phyloP scores from a whole-genome alignment of 2,113 vertebrate genomes.

The Bambusicola thoracicus region DNA sequence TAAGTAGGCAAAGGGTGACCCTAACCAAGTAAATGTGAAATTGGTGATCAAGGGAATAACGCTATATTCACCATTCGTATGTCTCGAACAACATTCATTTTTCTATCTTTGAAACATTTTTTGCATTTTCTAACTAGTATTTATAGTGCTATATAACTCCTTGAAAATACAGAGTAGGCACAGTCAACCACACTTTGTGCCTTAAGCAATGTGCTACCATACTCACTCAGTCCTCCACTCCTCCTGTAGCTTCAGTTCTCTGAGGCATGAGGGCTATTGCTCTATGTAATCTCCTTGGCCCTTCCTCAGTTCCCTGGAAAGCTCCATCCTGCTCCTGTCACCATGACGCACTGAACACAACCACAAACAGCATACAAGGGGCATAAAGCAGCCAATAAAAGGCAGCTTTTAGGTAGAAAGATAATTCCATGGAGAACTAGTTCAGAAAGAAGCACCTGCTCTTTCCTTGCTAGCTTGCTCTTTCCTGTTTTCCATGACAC shows the following conservation, averaged over 20 bases:
- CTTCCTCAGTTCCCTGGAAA: not conserved
- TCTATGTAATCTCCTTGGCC: not conserved
- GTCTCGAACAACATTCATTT: not conserved
- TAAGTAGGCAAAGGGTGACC: not conserved
- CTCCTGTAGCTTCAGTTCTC: not conserved
- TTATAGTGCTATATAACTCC: not conserved
- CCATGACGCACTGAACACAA: not conserved
- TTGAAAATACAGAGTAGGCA: not conserved
- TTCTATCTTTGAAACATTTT: not conserved
- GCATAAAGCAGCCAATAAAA: not conserved
- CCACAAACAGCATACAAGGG: not conserved
- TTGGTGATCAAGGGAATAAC: not conserved
- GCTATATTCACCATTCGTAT: not conserved
- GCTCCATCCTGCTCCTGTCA: not conserved
- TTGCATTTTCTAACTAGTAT: not conserved
- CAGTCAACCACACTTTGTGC: not conserved
- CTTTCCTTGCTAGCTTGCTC: not conserved
- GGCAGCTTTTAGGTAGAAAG: not conserved
- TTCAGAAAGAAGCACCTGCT: not conserved
- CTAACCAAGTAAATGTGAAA: not conserved
- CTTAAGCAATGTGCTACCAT: not conserved
- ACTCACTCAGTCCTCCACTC: not conserved
- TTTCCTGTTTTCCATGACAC: not conserved
- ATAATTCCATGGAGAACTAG: not conserved
- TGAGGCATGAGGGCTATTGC: not conserved